These are phyloP conservation scores for Pherbina coryleti DNA, from an alignment of 2,888 invertebrate genomes.

Conservation along the genomic window DNA sequence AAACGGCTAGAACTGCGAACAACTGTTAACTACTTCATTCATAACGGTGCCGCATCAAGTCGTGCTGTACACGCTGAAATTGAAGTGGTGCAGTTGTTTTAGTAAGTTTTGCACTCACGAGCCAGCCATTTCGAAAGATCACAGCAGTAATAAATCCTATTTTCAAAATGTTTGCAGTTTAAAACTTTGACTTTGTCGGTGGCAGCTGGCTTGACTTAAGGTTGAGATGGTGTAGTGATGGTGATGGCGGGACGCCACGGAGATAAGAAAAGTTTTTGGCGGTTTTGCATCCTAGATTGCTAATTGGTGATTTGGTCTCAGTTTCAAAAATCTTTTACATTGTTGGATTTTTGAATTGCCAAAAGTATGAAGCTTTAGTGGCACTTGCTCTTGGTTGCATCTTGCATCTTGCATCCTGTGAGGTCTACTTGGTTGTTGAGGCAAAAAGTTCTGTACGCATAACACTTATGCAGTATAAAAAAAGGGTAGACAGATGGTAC, in stretches of 20 bases:
- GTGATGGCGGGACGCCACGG: no score
- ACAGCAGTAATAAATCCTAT: not conserved
- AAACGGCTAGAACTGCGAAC: not conserved
- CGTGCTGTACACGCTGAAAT: not conserved
- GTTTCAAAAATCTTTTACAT: not conserved
- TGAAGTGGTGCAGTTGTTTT: not conserved
- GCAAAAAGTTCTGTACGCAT: no score
- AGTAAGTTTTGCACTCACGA: not conserved
- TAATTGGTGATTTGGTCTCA: constrained; percentile 1
- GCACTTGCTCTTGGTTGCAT: no score
- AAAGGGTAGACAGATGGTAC: no score
- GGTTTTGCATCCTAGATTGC: not conserved
- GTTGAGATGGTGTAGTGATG: no score
- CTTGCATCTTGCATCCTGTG: no score
- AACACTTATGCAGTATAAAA: no score
- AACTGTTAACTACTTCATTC: not conserved
- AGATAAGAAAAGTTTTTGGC: not conserved
- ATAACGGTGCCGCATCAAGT: not conserved
- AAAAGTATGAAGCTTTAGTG: no score
- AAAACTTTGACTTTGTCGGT: not conserved
- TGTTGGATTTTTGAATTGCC: no score
- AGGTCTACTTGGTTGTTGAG: no score
- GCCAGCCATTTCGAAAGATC: constrained; percentile 1
- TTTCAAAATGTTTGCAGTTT: not conserved
- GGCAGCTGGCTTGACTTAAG: no score